These are phyloP conservation scores for Drosophila pachea DNA, from an alignment of 1,140 invertebrate species.

Conservation along the genomic window DNA sequence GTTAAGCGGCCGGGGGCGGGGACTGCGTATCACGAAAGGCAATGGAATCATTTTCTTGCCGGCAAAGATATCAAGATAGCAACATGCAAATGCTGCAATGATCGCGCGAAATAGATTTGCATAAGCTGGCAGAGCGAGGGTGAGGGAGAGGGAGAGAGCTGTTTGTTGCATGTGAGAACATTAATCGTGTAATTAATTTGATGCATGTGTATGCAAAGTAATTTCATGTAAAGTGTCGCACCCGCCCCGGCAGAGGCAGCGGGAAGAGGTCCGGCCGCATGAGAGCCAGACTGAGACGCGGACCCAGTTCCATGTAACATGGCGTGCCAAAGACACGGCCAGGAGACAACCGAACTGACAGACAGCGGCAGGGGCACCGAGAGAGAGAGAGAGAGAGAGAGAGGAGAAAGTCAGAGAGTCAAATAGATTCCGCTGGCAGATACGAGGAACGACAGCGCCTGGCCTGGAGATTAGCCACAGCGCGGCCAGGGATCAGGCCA, in stretches of 20 bases:
- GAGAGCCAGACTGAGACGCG: too few species aligned
- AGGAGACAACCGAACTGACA: conserved; percentile 14
- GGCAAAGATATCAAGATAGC: conserved; percentile 73
- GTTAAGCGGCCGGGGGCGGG: conserved; percentile 2
- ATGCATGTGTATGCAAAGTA: conserved; percentile 79
- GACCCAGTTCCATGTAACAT: conserved; percentile 15
- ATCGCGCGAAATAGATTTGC: conserved; percentile 76
- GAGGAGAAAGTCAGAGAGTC: conserved; percentile 53
- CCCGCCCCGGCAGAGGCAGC: conserved; percentile 34
- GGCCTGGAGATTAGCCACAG: conserved; percentile 52
- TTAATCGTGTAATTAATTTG: conserved; percentile 80
- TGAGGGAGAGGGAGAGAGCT: neutral
- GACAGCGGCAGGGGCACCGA: neutral
- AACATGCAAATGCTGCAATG: conserved; percentile 74
- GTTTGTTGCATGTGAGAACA: conserved; percentile 72
- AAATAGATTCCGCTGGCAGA: conserved; percentile 73
- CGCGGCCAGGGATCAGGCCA: conserved; percentile 40
- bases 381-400: conserved; percentile 20
- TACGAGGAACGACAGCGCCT: conserved; percentile 57
- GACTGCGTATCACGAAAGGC: conserved; percentile 62
- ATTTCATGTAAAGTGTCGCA: conserved; percentile 79
- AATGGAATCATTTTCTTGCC: conserved; percentile 75
- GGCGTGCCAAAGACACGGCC: conserved; percentile 38
- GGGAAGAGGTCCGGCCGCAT: conserved; percentile 12
- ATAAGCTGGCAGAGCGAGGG: conserved; percentile 47